A percentile compares a stretch with the other conserved stretches of the same genome.
Evolutionary conservation across 2,797 vertebrate species (phyloP).

Genomic region (Poeciliopsis paucimaculata): DNA sequence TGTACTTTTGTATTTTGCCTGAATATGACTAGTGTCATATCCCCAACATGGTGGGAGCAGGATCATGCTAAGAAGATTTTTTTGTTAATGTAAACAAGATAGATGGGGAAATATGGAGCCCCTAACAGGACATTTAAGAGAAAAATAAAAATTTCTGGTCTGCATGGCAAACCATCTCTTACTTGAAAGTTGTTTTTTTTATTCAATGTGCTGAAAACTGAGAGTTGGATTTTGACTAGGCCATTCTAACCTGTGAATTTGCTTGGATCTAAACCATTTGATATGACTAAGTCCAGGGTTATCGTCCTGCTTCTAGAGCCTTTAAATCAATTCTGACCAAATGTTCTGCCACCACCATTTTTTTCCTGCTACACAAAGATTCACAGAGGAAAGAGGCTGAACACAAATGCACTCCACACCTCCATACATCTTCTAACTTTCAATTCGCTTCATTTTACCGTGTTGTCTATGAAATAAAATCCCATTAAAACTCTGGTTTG

Average conservation of each 20-base stretch:
- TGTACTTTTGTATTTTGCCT: neutral
- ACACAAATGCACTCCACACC: neutral
- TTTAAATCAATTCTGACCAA: neutral
- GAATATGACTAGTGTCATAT: neutral
- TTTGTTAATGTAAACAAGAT: too few relatives aligned
- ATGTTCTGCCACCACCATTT: neutral
- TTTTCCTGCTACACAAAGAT: neutral
- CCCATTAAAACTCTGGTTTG: neutral
- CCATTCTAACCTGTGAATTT: neutral
- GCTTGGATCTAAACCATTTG: neutral
- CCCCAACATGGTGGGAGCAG: neutral
- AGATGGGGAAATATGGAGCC: too few relatives aligned
- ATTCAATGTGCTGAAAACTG: too few relatives aligned
- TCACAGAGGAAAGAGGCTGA: neutral
- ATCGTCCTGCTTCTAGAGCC: neutral
- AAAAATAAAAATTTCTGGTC: too few relatives aligned
- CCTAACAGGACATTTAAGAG: too few relatives aligned
- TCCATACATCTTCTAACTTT: neutral
- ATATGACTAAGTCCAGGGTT: neutral
- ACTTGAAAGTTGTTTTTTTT: too few relatives aligned
- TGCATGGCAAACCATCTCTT: too few relatives aligned
- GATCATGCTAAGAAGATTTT: neutral
- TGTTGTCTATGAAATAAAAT: neutral
- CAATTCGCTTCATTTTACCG: neutral
- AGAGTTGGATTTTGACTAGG: neutral